phyloP scores from a whole-genome alignment of 1,140 invertebrate genomes.

The Bombus ignitus region DNA sequence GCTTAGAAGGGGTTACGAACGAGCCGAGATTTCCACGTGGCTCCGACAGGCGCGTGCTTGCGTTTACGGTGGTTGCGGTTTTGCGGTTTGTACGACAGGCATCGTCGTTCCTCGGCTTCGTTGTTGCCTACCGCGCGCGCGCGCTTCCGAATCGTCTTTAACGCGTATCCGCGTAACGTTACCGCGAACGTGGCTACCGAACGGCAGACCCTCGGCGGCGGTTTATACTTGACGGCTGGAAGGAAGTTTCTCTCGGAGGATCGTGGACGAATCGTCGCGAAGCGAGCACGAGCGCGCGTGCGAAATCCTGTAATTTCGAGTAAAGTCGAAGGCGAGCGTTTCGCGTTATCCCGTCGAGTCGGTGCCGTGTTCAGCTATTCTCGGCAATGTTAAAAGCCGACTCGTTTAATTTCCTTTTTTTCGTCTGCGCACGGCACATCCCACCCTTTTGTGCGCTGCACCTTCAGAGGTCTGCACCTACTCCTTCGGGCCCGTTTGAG shows the following conservation, averaged over 20 bases:
- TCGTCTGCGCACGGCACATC: slow-evolving; percentile 31
- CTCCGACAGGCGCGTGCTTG: slow-evolving; percentile 59
- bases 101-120: slow-evolving; percentile 49
- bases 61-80: slow-evolving; percentile 69
- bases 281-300: neutral
- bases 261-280: neutral
- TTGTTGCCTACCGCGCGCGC: slow-evolving; percentile 43
- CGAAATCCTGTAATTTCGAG: slow-evolving; percentile 13
- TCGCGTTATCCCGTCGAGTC: neutral
- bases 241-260: neutral
- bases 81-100: slow-evolving; percentile 57
- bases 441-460: slow-evolving; percentile 40
- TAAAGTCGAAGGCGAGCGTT: neutral
- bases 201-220: fast-evolving
- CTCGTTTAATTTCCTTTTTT: slow-evolving; percentile 54
- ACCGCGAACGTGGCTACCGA: no score
- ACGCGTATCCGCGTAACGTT: neutral
- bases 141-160: slow-evolving; percentile 21
- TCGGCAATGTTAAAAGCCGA: slow-evolving; percentile 39
- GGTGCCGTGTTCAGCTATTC: slow-evolving; percentile 30
- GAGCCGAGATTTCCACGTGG: slow-evolving; percentile 55
- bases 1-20: neutral
- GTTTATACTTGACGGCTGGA: no score
- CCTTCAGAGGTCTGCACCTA: slow-evolving; percentile 40
- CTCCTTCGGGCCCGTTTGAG: slow-evolving; percentile 52